Base-by-base conservation (phyloP, 2,888 invertebrate genomes). In the Aphidius colemani region DNA sequence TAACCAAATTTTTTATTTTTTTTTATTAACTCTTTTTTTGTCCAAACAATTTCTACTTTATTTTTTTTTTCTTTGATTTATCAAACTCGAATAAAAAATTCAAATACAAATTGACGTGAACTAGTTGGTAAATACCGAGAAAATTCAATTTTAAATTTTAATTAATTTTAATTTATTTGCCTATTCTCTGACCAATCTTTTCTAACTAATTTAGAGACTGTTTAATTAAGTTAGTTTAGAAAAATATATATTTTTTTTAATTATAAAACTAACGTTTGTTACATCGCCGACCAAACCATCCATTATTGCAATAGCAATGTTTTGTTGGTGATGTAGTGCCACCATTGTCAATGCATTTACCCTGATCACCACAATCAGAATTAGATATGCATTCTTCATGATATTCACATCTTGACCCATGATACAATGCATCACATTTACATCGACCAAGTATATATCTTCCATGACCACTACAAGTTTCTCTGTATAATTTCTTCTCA, bases 221-320 rank as follows among this genome's bases (percentile, higher is more conserved):
- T 18, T 18, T 18, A 18, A 18, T 18, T 18, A 18, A 18, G 39
- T 11, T 18, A 11, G 39, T 9, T 50, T 39, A 10, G n/a, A 45
- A 58, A 39, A n/a, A 53, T 53, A 45, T 6, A 13, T 43, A 10
- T 59, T 11, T 43, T 46, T 48, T 46, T 30, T 41, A 59, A 56
- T 57, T 18, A 18, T 1, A 18, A 18, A 64, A 83, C 88, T 88
- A 78, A 94, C 94, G 89, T 84, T 92, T 92, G 67, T 88, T 89
- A 77, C 96, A 97, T 0, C 90, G 90, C 30, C 88, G 86, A 3
- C 96, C 96, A 77, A 90, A 94, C 88, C 92, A 95, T 11, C 97
- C 97, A 61, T 89, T 86, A 65, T 94, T 90, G 77, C 97, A 98
- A 82, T 92, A 98, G 79, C 98, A 98, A 76, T 93, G 92, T 71